phyloP scores from a whole-genome alignment of 2,888 invertebrate species.

The Azorinus chamasolen region DNA sequence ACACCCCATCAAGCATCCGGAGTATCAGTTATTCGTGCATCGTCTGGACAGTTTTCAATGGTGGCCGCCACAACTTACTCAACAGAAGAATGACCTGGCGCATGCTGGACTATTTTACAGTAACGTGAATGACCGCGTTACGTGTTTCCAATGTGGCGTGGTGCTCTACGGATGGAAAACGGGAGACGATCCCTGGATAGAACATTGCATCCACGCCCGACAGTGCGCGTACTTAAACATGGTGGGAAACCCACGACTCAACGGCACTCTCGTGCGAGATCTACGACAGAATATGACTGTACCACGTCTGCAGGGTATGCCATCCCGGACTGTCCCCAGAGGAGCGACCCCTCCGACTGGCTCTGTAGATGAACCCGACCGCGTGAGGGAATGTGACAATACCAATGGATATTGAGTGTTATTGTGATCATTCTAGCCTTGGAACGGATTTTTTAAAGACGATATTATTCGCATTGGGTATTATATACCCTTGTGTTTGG shows the following conservation, averaged over 20 bases:
- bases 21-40: constrained; percentile 1
- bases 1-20: not conserved
- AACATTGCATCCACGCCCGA: not conserved
- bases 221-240: constrained; percentile 5
- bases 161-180: not conserved
- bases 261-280: too few relatives aligned
- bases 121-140: not conserved
- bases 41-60: not conserved
- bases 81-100: not conserved
- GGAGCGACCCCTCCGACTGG: too few relatives aligned
- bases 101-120: constrained; percentile 9
- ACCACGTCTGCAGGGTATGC: too few relatives aligned
- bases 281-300: too few relatives aligned
- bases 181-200: constrained; percentile 4
- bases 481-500: too few relatives aligned
- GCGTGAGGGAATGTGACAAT: too few relatives aligned
- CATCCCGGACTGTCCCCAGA: not conserved
- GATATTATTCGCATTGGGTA: too few relatives aligned
- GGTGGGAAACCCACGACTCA: not conserved
- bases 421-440: too few relatives aligned
- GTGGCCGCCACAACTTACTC: constrained; percentile 1
- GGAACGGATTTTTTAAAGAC: too few relatives aligned
- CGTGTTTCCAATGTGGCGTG: constrained; percentile 10
- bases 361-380: too few relatives aligned
- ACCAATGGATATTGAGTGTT: too few relatives aligned